Percentiles rank a stretch among this genome's conserved stretches.
Conservation (phyloP, 2,888 invertebrate species). For the Macropis europaea region DNA sequence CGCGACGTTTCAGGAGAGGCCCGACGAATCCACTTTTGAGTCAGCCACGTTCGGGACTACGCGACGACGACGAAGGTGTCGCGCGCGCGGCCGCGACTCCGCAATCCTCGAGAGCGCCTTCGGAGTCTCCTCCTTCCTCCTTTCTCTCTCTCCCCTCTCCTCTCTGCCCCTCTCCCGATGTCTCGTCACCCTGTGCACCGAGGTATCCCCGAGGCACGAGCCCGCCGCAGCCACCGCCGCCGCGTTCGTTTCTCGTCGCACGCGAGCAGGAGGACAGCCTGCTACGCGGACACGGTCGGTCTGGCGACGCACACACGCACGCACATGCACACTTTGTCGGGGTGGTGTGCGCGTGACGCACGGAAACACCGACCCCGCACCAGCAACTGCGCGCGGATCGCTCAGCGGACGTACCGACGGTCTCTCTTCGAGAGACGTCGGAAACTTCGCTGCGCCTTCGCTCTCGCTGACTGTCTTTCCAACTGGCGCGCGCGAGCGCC, state of each 20-base stretch:
- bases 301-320: constrained; percentile 36
- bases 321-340: constrained; percentile 40
- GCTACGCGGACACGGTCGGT: not conserved
- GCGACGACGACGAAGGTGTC: constrained; percentile 1
- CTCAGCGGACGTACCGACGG: constrained; percentile 54
- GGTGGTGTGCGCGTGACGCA: constrained; percentile 51
- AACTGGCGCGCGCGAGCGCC: constrained; percentile 21
- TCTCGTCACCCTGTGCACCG: too few species aligned
- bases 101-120: not conserved
- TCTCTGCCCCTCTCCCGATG: not conserved
- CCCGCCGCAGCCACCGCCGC: too few species aligned
- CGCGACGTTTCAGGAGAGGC: constrained; percentile 28
- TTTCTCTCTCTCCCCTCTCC: not conserved
- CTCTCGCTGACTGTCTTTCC: constrained; percentile 48
- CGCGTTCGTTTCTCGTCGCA: too few species aligned
- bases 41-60: constrained; percentile 31
- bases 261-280: too few species aligned
- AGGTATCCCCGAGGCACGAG: not conserved
- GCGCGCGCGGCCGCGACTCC: constrained; percentile 7
- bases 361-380: constrained; percentile 61
- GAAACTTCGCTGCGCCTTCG: constrained; percentile 60
- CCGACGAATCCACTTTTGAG: constrained; percentile 64
- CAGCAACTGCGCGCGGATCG: constrained; percentile 58
- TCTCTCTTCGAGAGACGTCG: constrained; percentile 60
- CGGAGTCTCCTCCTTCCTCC: not conserved